Percentiles rank a stretch among this genome's conserved stretches.
Evolutionary conservation across 1,140 invertebrate species (phyloP).

Genomic region (Bombus difficillimus): DNA sequence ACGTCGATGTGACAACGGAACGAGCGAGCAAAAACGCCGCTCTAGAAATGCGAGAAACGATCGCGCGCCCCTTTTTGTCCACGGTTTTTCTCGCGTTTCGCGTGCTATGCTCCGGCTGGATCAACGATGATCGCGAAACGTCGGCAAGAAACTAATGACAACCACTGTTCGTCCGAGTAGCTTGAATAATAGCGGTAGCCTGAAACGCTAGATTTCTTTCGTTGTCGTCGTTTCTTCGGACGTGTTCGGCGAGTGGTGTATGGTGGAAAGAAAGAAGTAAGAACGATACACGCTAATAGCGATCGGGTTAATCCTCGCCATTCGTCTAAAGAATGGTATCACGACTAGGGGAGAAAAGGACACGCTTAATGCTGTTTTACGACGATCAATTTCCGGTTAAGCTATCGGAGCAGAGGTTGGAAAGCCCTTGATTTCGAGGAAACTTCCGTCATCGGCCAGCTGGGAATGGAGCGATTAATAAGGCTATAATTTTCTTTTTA

Average conservation of each 20-base stretch:
- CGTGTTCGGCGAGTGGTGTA: not conserved
- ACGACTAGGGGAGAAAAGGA: not conserved
- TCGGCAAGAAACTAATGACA: slow-evolving; percentile 43
- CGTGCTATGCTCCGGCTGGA: not conserved
- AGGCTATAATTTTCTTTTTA: not conserved
- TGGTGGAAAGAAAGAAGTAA: not conserved
- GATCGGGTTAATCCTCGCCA: not conserved
- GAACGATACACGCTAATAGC: slow-evolving; percentile 20
- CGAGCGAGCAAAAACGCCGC: not conserved
- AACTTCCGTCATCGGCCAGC: not conserved
- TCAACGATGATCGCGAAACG: slow-evolving; percentile 55
- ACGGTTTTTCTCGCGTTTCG: not conserved
- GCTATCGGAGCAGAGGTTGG: not conserved
- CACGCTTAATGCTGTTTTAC: slow-evolving; percentile 31
- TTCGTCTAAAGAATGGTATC: not conserved
- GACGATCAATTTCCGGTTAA: slow-evolving; percentile 30
- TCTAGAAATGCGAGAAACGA: slow-evolving; percentile 43
- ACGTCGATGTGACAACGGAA: slow-evolving; percentile 41
- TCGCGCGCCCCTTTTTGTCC: not conserved
- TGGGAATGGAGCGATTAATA: slow-evolving; percentile 1
- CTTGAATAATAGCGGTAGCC: slow-evolving; percentile 43
- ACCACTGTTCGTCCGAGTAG: slow-evolving; percentile 1
- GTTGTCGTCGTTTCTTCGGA: not conserved
- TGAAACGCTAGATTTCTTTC: not conserved
- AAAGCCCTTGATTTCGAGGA: not conserved